Percentiles rank a stretch among this genome's conserved stretches.
These are phyloP conservation scores for Pimpla rufipes DNA, from an alignment of 2,888 invertebrate species.

Conservation along the genomic window DNA sequence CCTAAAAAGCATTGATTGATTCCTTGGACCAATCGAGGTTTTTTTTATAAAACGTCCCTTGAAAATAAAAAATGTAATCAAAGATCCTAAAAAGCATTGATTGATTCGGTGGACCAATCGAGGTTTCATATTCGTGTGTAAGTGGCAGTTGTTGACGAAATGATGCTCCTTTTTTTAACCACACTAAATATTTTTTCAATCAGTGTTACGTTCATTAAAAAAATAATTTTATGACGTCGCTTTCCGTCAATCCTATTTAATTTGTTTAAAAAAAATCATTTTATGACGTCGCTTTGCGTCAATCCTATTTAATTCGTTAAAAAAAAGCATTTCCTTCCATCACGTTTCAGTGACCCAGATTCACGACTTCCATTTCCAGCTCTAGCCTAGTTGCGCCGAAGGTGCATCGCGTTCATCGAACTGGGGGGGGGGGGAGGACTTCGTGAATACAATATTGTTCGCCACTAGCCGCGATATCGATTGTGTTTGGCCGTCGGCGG, in stretches of 20 bases:
- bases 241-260: no score
- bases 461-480: no score
- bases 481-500: no score
- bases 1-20: not conserved
- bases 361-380: conserved; percentile 74
- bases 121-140: conserved; percentile 4
- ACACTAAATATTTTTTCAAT: no score
- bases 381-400: conserved; percentile 72
- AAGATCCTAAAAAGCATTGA: not conserved
- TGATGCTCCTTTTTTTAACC: no score
- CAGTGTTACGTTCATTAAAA: no score
- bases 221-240: no score
- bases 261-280: no score
- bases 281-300: no score
- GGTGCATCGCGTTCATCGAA: no score
- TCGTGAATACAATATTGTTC: not conserved
- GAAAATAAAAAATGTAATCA: conserved; percentile 4
- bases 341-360: conserved; percentile 14
- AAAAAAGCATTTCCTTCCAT: not conserved
- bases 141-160: not conserved
- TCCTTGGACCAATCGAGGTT: no score
- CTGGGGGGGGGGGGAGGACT: not conserved
- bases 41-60: conserved; percentile 4
- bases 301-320: no score
- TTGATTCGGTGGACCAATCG: conserved; percentile 7